Conservation (phyloP, 2,888 invertebrate genomes). For the Dasysyrphus tricinctus region DNA sequence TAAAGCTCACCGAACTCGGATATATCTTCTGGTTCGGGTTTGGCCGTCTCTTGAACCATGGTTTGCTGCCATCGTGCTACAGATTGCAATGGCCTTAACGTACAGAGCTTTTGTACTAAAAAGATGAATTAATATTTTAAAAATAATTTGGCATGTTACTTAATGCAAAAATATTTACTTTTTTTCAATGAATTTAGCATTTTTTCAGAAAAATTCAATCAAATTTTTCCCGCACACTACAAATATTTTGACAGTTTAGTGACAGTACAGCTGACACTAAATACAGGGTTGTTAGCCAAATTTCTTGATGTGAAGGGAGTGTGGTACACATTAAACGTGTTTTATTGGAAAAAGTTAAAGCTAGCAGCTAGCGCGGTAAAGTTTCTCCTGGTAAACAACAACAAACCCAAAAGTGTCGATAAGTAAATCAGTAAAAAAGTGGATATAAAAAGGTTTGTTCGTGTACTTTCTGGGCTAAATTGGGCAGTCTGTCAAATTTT, state of each 20-base stretch:
- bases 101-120: constrained; percentile 35
- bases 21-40: constrained; percentile 78
- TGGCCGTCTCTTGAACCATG: constrained; percentile 57
- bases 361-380: too few species aligned
- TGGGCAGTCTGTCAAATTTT: too few species aligned
- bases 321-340: too few species aligned
- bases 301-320: too few species aligned
- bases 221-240: constrained; percentile 41
- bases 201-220: constrained; percentile 44
- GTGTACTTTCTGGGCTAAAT: too few species aligned
- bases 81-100: not conserved
- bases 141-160: not conserved
- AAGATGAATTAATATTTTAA: not conserved
- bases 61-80: constrained; percentile 70
- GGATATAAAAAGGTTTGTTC: too few species aligned
- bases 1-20: constrained; percentile 72
- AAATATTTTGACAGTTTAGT: constrained; percentile 29
- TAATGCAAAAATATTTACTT: constrained; percentile 77
- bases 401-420: too few species aligned
- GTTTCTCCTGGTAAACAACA: too few species aligned
- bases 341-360: too few species aligned
- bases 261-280: constrained; percentile 30
- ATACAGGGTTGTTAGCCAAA: constrained; percentile 4
- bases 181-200: constrained; percentile 77
- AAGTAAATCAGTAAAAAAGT: too few species aligned